Conservation (phyloP, 2,113 vertebrate genomes). For the Puma concolor region DNA sequence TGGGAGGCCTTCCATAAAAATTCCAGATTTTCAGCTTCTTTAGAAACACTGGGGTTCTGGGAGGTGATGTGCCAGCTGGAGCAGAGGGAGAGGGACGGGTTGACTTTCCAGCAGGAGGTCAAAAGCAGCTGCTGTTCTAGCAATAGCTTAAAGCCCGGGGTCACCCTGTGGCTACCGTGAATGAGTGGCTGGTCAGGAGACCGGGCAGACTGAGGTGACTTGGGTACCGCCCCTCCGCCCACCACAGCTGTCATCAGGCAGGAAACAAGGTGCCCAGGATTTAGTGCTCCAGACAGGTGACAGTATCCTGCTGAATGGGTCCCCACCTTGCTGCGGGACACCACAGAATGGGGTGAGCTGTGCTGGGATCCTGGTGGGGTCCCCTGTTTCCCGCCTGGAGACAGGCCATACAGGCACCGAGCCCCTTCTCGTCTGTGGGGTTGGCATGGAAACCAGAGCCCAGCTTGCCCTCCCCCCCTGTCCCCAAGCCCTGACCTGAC, state of each 20-base stretch:
- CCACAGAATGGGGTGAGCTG: rapidly evolving
- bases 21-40: neutral
- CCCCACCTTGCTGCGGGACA: neutral
- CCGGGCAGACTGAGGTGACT: neutral
- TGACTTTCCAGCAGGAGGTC: neutral
- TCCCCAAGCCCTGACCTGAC: neutral
- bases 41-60: neutral
- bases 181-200: neutral
- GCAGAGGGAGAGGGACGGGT: neutral
- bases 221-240: no score
- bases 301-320: rapidly evolving
- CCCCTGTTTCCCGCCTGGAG: neutral
- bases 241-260: neutral
- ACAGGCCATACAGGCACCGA: neutral
- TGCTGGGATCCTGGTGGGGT: neutral
- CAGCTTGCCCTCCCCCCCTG: no score
- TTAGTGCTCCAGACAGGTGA: neutral
- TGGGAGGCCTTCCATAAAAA: neutral
- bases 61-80: rapidly evolving
- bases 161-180: neutral
- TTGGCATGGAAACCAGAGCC: neutral
- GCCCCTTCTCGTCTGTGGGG: neutral
- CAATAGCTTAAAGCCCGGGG: neutral
- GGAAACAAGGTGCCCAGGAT: neutral
- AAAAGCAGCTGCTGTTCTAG: neutral